phyloP scores from a whole-genome alignment of 2,888 invertebrate species.

The Rhimphoctona megacephalus region DNA sequence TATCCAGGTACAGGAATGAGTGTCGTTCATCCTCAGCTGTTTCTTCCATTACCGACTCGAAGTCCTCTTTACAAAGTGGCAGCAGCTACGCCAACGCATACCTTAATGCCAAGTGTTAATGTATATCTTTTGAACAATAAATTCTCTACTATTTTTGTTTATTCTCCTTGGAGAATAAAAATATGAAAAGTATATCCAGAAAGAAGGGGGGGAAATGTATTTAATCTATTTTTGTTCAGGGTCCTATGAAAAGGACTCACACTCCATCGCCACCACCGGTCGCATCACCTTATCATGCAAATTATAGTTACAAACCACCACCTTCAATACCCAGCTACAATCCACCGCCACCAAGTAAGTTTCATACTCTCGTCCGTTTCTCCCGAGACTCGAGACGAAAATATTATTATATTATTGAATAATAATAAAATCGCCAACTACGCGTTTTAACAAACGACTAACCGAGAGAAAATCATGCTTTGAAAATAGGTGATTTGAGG shows the following conservation, averaged over 20 bases:
- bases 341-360: constrained; percentile 87
- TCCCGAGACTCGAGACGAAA: constrained; percentile 18
- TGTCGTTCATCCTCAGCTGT: constrained; percentile 89
- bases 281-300: constrained; percentile 86
- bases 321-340: constrained; percentile 88
- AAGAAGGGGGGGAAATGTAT: constrained; percentile 50
- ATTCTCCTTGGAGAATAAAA: neutral
- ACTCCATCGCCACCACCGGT: constrained; percentile 88
- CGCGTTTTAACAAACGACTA: constrained; percentile 55
- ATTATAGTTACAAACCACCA: constrained; percentile 86
- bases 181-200: neutral
- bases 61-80: constrained; percentile 85
- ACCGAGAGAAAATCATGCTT: constrained; percentile 68
- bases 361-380: constrained; percentile 17
- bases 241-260: constrained; percentile 87
- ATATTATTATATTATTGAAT: constrained; percentile 8
- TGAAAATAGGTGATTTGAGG: constrained; percentile 76
- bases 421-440: constrained; percentile 35
- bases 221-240: constrained; percentile 84
- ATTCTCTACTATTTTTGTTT: constrained; percentile 50
- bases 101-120: constrained; percentile 83
- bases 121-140: constrained; percentile 42
- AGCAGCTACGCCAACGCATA: constrained; percentile 82
- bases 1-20: constrained; percentile 81
- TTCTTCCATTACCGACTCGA: constrained; percentile 87